Base-by-base conservation (phyloP, 1,140 invertebrate species). In the Contarinia nasturtii region DNA sequence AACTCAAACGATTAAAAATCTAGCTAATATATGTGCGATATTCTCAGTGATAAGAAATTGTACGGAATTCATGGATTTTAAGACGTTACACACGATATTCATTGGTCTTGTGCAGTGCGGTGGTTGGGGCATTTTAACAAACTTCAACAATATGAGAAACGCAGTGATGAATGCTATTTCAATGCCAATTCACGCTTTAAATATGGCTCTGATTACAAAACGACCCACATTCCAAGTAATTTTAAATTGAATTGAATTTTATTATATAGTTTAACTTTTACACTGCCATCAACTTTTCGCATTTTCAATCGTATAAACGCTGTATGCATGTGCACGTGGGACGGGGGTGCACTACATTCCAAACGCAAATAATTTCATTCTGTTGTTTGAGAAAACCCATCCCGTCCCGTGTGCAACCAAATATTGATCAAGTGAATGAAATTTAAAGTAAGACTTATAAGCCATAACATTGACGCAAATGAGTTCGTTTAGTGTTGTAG, bases 41-140 rank as follows among this genome's bases (percentile, higher is more conserved):
- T 66, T 92, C 0, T 92, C 86, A 58, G 72, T 93, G 21, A 87
- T 93, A 2, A 92, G 85, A 1, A 92, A 93, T 64, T 93, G 90
- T 62, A 84, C 85, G 1, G 86, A 92, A 66, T 83, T 83, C 14
- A 90, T 92, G 85, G 86, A 93, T 64, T 90, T 79, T 57, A 68
- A 77, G 34, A 81, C 86, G 0, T 82, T 93, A 33, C 85, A 85
- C 0, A 88, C 85, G 55, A 89, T 85, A 49, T 68, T 91, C 14
- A 75, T 79, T 1, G 89, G 88, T 10, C 50, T 77, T 21, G 69
- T 67, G 4, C 74, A 77, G 48, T 84, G 81, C 57, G 81, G 81
- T 0, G 86, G 86, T 10, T 88, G 83, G 83, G 83, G 82, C 1
- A 86, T 87, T 59, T 93, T 92, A 57, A 88, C 93, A 52, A 86